Evolutionary conservation across 2,888 invertebrate genomes (phyloP), one percentile per base, ranked within the genome.

Genomic region (Odontomyia ornata): DNA sequence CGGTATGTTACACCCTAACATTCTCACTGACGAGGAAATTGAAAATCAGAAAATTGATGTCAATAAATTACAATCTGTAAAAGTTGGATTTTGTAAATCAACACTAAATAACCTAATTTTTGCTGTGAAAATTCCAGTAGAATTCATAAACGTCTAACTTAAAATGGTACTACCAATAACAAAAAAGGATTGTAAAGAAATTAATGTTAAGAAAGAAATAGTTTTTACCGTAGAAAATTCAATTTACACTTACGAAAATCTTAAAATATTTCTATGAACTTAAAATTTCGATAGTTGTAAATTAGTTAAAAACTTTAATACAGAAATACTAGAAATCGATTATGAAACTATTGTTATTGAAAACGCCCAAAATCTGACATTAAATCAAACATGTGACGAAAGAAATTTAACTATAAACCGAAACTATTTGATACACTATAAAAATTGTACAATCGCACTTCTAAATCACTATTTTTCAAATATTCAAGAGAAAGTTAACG

Each of bases 1-100:
- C 36, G 57, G 57, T 7, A 72, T 72, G 27, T 57, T 72, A 72
- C 56, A 72, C 43, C 72, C n/a, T n/a, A n/a, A n/a, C n/a, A n/a
- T n/a, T n/a, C n/a, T n/a, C n/a, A n/a, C n/a, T n/a, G n/a, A n/a
- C 56, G 56, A 56, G n/a, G 56, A 56, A 18, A 56, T 56, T 18
- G n/a, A 56, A 56, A 56, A n/a, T 7, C n/a, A n/a, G 9, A 18
- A 56, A 15, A 56, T 56, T 0, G n/a, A 56, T 18, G 5, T 56
- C 7, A 56, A 56, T n/a, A 56, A 56, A 56, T 56, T 56, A 18
- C 5, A 56, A 7, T 56, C n/a, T 13, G 5, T 18, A n/a, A n/a
- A n/a, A n/a, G n/a, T n/a, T n/a, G n/a, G n/a, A n/a, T n/a, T n/a
- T n/a, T n/a, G n/a, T n/a, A 56, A 56, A 56, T 56, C 56, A 0